phyloP scores from a whole-genome alignment of 2,113 vertebrate species.

The Bufo gargarizans region DNA sequence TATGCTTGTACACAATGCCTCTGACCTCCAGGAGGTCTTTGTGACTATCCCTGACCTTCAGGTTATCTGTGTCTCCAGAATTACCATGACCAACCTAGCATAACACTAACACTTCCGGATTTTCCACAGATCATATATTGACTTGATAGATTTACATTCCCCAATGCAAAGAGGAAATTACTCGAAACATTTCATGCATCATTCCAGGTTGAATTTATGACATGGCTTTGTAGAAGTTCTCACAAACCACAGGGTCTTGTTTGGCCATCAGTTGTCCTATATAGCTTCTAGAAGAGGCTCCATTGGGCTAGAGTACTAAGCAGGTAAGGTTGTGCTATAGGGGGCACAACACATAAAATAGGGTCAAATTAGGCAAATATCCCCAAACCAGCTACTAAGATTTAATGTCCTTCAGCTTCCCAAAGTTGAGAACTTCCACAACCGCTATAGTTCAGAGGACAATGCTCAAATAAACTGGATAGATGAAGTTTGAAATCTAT shows the following conservation, averaged over 20 bases:
- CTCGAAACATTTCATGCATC: neutral
- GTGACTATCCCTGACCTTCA: too few species aligned
- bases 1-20: too few species aligned
- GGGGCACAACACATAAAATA: neutral
- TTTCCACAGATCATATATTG: neutral
- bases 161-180: neutral
- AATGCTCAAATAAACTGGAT: neutral
- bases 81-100: too few species aligned
- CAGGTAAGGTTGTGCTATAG: too few species aligned
- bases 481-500: neutral
- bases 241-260: neutral
- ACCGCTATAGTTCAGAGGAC: neutral
- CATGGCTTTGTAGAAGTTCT: neutral
- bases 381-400: too few species aligned
- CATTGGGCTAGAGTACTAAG: neutral
- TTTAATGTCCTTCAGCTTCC: neutral
- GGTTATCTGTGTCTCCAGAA: too few species aligned
- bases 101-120: neutral
- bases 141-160: neutral
- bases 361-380: too few species aligned
- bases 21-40: too few species aligned
- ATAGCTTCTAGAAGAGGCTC: neutral
- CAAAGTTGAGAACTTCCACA: neutral
- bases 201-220: neutral
- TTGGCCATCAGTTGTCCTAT: neutral